These are phyloP conservation scores for Oscheius sp. DNA, from an alignment of 1,140 invertebrate genomes.

Conservation along the genomic window DNA sequence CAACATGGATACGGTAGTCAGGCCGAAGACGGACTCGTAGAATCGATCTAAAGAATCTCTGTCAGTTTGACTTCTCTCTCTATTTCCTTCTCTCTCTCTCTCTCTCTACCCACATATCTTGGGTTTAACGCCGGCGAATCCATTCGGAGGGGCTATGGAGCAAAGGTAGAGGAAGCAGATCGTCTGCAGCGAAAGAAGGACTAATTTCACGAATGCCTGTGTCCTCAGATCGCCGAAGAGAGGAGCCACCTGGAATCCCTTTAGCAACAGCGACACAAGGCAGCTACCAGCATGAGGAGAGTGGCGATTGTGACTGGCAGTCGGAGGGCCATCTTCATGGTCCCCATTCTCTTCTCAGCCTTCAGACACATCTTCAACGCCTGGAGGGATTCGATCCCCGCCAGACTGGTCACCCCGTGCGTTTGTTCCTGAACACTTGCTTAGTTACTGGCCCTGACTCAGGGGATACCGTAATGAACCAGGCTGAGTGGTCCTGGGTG, in stretches of 20 bases:
- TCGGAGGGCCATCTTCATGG: slow-evolving; percentile 51
- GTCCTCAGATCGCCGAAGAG: slow-evolving; percentile 59
- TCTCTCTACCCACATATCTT: slow-evolving; percentile 51
- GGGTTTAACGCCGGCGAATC: slow-evolving; percentile 53
- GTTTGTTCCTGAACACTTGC: slow-evolving; percentile 7
- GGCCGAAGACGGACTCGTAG: slow-evolving; percentile 56
- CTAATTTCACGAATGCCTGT: slow-evolving; percentile 54
- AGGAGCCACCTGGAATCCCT: slow-evolving; percentile 46
- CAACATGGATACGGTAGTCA: slow-evolving; percentile 52
- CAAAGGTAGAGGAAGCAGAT: slow-evolving; percentile 59
- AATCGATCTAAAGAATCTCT: slow-evolving; percentile 52
- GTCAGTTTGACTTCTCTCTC: neutral
- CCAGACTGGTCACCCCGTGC: slow-evolving; percentile 33
- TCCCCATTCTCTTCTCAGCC: slow-evolving; percentile 56
- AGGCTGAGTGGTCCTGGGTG: slow-evolving; percentile 33
- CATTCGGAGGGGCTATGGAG: slow-evolving; percentile 56
- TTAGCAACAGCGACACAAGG: neutral
- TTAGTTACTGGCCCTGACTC: neutral
- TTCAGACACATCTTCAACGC: slow-evolving; percentile 48
- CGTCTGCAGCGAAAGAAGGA: slow-evolving; percentile 52
- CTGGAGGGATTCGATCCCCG: slow-evolving; percentile 32
- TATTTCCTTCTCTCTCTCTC: neutral
- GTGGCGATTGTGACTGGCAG: slow-evolving; percentile 57
- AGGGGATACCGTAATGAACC: slow-evolving; percentile 46
- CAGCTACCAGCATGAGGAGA: slow-evolving; percentile 41